Conservation (phyloP, 2,113 vertebrate species). For the Tinamus guttatus region DNA sequence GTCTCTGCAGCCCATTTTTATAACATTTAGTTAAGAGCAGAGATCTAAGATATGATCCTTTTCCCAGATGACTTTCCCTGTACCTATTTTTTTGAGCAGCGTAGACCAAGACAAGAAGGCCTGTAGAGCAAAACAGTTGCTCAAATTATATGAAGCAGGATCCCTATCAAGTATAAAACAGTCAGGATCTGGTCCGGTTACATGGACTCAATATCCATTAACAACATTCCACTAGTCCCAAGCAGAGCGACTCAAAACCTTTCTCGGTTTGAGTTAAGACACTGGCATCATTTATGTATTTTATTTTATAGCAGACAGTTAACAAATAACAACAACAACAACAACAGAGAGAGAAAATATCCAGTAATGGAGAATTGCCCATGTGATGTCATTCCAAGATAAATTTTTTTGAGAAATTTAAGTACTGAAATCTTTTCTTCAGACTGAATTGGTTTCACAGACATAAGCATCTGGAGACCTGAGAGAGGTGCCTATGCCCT, state of each 20-base stretch:
- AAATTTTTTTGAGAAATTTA: not conserved
- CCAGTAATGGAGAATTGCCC: not conserved
- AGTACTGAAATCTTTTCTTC: not conserved
- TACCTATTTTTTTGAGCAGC: not conserved
- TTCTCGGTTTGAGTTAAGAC: not conserved
- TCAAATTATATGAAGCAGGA: not conserved
- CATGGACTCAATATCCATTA: not conserved
- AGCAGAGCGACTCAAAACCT: not conserved
- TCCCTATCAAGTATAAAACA: no score
- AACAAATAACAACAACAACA: not conserved
- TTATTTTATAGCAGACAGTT: not conserved
- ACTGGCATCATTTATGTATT: not conserved
- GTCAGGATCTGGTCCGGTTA: not conserved
- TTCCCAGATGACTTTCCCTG: not conserved
- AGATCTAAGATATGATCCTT: not conserved
- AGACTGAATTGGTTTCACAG: not conserved
- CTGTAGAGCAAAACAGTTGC: not conserved
- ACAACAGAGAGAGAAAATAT: not conserved
- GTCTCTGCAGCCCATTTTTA: not conserved
- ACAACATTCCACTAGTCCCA: not conserved
- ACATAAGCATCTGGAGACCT: not conserved
- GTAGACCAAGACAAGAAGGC: not conserved
- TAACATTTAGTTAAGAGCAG: not conserved
- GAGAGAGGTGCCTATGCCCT: rapidly evolving
- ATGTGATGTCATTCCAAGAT: not conserved